phyloP scores from a whole-genome alignment of 92 coral and sea anemone species.

The Diadumene lineata region DNA sequence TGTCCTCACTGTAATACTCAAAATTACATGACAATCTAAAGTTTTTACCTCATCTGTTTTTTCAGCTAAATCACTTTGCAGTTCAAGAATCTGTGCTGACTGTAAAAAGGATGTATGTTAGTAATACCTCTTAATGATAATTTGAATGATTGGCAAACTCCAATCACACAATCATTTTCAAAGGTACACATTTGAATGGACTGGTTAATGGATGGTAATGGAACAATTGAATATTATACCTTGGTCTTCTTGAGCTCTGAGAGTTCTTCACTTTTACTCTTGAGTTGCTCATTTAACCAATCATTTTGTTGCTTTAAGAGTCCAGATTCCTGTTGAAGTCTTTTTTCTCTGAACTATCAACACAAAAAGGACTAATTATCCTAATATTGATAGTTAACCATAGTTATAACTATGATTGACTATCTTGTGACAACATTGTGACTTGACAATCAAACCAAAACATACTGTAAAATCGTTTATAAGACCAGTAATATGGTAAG shows the following conservation, averaged over 20 bases:
- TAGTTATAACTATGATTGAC: no score
- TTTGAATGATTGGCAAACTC: no score
- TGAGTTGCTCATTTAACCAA: slow-evolving; percentile 82
- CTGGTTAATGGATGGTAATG: not conserved
- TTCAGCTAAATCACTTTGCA: slow-evolving; percentile 79
- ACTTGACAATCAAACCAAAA: no score
- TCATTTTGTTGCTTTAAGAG: slow-evolving; percentile 76
- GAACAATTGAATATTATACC: slow-evolving; percentile 36
- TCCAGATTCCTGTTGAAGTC: slow-evolving; percentile 90
- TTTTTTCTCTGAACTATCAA: slow-evolving; percentile 79
- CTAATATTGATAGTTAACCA: no score
- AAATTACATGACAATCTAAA: no score
- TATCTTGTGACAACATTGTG: no score
- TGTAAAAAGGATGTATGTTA: slow-evolving; percentile 14
- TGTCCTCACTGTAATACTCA: no score
- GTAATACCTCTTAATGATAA: not conserved
- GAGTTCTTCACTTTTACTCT: slow-evolving; percentile 83
- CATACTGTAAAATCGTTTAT: no score
- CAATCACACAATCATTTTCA: no score
- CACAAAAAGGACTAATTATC: not conserved
- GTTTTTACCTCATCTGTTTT: slow-evolving; percentile 72
- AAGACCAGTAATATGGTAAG: no score
- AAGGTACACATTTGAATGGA: no score
- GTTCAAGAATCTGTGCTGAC: slow-evolving; percentile 78
- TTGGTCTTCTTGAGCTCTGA: slow-evolving; percentile 76